A percentile compares a stretch with the other conserved stretches of the same genome.
Evolutionary conservation across 2,888 invertebrate genomes (phyloP).

Genomic region (Cantharis lateralis): DNA sequence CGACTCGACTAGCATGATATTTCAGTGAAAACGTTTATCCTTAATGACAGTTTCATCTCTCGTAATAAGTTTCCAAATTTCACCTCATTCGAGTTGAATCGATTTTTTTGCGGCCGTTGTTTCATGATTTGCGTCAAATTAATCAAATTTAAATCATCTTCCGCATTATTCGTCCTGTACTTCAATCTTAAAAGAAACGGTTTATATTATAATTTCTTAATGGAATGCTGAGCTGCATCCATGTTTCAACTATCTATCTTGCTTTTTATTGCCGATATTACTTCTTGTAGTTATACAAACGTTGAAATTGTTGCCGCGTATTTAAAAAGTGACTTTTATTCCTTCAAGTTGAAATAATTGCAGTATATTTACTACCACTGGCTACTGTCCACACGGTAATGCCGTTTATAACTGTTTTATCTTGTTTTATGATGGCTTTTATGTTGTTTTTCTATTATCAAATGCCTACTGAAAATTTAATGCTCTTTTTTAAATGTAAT

Average conservation of each 20-base stretch:
- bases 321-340: neutral
- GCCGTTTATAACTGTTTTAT: neutral
- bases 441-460: neutral
- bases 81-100: conserved; percentile 29
- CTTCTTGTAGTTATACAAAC: neutral
- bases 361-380: neutral
- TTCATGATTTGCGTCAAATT: neutral
- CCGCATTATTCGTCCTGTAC: neutral
- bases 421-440: neutral
- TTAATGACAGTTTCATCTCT: conserved; percentile 27
- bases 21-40: neutral
- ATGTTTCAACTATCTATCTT: neutral
- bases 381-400: neutral
- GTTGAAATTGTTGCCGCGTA: neutral
- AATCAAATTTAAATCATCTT: neutral
- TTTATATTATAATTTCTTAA: neutral
- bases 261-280: neutral
- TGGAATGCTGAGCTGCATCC: neutral
- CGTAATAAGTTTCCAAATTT: conserved; percentile 32
- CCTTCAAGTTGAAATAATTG: neutral
- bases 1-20: neutral
- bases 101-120: neutral
- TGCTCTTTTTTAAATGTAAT: neutral
- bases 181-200: neutral
- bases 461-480: neutral